phyloP scores from a whole-genome alignment of 2,888 invertebrate species.

The Julus scanicus region DNA sequence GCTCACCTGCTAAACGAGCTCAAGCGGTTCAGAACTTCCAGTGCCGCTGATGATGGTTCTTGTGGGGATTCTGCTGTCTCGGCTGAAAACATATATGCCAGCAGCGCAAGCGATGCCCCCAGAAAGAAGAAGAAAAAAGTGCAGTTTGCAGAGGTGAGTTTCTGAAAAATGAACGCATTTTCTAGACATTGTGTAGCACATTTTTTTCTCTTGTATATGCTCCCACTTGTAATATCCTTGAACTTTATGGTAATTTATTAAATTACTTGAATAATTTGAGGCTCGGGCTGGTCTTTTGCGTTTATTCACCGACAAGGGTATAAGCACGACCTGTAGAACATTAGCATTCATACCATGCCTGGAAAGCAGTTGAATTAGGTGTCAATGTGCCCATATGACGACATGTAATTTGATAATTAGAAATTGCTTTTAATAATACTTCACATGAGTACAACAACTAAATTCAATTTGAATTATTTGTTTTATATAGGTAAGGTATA shows the following conservation, averaged over 20 bases:
- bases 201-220: background rate
- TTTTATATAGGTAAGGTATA: no score
- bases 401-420: no score
- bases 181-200: conserved; percentile 8
- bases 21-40: conserved; percentile 4
- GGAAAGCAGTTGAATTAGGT: background rate
- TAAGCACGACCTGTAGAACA: background rate
- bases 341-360: background rate
- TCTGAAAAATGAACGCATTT: background rate
- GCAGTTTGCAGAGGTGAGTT: conserved; percentile 30
- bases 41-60: background rate
- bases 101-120: background rate
- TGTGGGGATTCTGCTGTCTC: background rate
- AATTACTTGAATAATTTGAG: conserved; percentile 10
- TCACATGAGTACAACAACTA: no score
- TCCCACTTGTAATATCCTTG: background rate
- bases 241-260: background rate
- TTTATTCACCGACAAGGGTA: background rate
- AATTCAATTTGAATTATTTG: no score
- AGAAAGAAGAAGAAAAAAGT: conserved; percentile 32
- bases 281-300: background rate
- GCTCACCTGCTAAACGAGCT: conserved; percentile 5
- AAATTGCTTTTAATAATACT: no score
- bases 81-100: background rate
- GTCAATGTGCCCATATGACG: no score